Evolutionary conservation across 2,888 invertebrate genomes (phyloP), one percentile per base, ranked within the genome.

Genomic region (Phasia obesa): DNA sequence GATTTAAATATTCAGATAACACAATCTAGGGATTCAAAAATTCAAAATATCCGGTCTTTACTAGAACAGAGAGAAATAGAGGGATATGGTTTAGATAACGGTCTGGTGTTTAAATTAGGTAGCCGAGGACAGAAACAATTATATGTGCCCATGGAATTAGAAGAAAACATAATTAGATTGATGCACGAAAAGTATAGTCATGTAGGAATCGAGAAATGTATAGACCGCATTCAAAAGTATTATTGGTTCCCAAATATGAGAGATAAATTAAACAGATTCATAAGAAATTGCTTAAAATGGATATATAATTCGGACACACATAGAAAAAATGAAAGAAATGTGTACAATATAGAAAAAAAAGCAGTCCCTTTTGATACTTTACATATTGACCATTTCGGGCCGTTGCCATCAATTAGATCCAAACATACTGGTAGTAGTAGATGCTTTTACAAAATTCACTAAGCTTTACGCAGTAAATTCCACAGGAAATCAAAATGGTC

Each of bases 401-500:
- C 31, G 5, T 31, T 31, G 31, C 31, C 31, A 31, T 31, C 31
- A 9, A 4, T 67, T 23, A 57, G 49, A 25, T 70, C 51, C 25
- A 67, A 49, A 31, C 51, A 42, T 74, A n/a, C 15, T 64, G 19
- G 74, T 64, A 55, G 74, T 64, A 27, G 42, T 74, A 35, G 74
- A 74, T 55, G 62, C 64, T 11, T 75, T 75, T 47, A 64, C 62
- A 19, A 78, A 78, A 49, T 78, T 78, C 57, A 70, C 65, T 13
- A 59, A 62, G 31, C 21, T 83, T 19, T 79, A 60, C 27, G 38
- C 79, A 17, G 79, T 76, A 11, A 75, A 79, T 38, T 13, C 70
- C n/a, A 47, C 74, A 35, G 67, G 69, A 19, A 59, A 74, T 9
- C 75, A 76, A 4, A 84, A 77, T 62, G 84, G 76, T 0, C 74